Evolutionary conservation across 53 echinoderm and acorn worm genomes (phyloP), one percentile per base, ranked within the genome.

Genomic region (Holothuria leucospilota): DNA sequence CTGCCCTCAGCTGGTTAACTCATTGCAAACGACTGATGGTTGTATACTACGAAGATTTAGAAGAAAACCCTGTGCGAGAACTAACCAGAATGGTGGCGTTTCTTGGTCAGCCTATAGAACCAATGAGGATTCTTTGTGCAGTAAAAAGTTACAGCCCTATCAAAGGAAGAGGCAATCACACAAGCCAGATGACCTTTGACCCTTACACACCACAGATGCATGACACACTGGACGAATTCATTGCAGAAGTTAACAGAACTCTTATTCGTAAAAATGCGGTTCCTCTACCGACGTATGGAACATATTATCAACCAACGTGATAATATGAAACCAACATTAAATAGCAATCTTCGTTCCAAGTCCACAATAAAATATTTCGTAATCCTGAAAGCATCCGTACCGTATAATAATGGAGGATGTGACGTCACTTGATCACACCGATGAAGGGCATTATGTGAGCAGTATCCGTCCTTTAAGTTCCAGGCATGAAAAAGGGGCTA

Each of bases 161-260:
- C 63, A 77, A 89, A 23, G 80, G 80, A 60, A 27, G 61, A 13
- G 7, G 10, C 28, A 60, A 80, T 7, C 80, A 80, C 38, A 24
- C 80, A 34, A 80, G 80, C 34, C 80, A 80, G 28, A 80, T 80
- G 80, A 80, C 59, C 61, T 80, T 80, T 46, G 89, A 89, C 69
- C 89, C 89, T 5, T 89, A 80, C 62, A 80, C 80, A 4, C 60
- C 59, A 51, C 59, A 59, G 39, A 59, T 80, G 59, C 80, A 80
- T 39, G 61, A 30, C 4, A 59, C 59, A 29, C 34, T 80, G 26
- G 80, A 80, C 29, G 80, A 59, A 80, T 80, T 38, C 14, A 80
- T 80, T 7, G 14, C 59, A 25, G 80, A 80, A 21, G 61, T 80
- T 23, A 80, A 80, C 21, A 51, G 34, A 34, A 80, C 80, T 28